Conservation (phyloP, 2,113 vertebrate species). For the human region GRCh38 chr2:148885501-148886000, state of each 20-base stretch:
- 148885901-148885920: neutral
- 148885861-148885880: neutral
- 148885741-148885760: neutral
- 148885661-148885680: neutral
- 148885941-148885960: neutral
- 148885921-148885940: neutral
- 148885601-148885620: neutral
- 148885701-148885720: neutral
- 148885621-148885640: neutral
- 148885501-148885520: neutral
- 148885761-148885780: neutral
- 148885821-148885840: neutral
- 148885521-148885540: neutral
- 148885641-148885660: neutral
- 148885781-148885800: neutral
- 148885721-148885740: neutral
- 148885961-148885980: conserved; percentile 41
- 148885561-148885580: neutral
- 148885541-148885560: neutral
- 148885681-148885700: conserved; percentile 14
- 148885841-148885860: neutral
- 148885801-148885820: neutral
- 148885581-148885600: neutral
- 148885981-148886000: conserved; percentile 28
- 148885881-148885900: neutral